Conservation (phyloP, 2,888 invertebrate species). For the Prosopocoilus inquinatus region DNA sequence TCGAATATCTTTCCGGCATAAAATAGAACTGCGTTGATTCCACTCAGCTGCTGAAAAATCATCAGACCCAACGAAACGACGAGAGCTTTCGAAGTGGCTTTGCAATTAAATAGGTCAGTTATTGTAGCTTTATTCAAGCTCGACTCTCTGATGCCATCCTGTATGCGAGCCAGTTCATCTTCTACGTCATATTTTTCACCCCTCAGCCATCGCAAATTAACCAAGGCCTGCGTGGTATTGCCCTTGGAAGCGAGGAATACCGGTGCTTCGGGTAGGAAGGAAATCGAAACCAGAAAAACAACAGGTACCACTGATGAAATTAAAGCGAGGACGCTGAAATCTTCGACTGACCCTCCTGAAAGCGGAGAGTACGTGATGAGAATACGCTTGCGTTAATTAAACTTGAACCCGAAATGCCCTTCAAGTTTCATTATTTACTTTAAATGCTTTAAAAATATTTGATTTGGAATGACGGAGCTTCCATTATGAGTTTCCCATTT, state of each 20-base stretch:
- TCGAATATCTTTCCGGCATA: slow-evolving; percentile 44
- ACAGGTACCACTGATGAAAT: slow-evolving; percentile 49
- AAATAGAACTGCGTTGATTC: slow-evolving; percentile 47
- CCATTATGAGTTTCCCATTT: too few relatives aligned
- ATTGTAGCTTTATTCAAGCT: slow-evolving; percentile 52
- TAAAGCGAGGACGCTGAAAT: slow-evolving; percentile 51
- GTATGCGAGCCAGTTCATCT: slow-evolving; percentile 55
- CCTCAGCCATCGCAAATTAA: slow-evolving; percentile 61
- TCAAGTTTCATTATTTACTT: too few relatives aligned
- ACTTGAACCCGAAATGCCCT: neutral
- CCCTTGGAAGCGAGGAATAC: slow-evolving; percentile 59
- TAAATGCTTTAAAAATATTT: too few relatives aligned
- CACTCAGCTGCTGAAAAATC: slow-evolving; percentile 50
- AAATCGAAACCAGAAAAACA: slow-evolving; percentile 50
- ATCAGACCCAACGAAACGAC: slow-evolving; percentile 48
- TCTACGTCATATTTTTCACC: slow-evolving; percentile 60
- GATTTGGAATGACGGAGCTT: too few relatives aligned
- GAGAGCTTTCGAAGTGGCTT: slow-evolving; percentile 36
- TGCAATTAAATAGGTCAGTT: slow-evolving; percentile 40
- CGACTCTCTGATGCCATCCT: slow-evolving; percentile 52
- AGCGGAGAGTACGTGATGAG: slow-evolving; percentile 11
- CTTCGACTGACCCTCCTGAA: slow-evolving; percentile 44
- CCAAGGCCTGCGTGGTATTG: slow-evolving; percentile 57
- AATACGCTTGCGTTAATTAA: too few relatives aligned
- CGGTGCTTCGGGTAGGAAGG: slow-evolving; percentile 73